Conservation (phyloP, 2,113 vertebrate species). For the Sebastes schlegelii region DNA sequence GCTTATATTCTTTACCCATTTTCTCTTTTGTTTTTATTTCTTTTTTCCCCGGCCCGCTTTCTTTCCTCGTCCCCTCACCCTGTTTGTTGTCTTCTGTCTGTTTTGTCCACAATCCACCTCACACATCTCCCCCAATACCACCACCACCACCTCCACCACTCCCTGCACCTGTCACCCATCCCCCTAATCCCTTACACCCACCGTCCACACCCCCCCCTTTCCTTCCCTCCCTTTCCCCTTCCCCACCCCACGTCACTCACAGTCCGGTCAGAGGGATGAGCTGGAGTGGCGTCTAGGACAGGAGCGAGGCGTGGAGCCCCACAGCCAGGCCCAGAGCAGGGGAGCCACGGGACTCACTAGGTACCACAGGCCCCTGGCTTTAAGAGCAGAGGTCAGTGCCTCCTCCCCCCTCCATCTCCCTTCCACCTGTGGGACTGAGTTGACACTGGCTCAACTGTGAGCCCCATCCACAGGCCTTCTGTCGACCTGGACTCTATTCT, state of each 20-base stretch:
- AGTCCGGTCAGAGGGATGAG: conserved; percentile 98
- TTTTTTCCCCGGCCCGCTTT: conserved; percentile 52
- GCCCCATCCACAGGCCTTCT: conserved; percentile 28
- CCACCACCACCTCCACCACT: conserved; percentile 83
- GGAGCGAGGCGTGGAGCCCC: conserved; percentile 89
- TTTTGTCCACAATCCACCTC: conserved; percentile 77
- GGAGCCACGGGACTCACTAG: conserved; percentile 90
- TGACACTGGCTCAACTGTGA: conserved; percentile 35
- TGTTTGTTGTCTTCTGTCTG: conserved; percentile 86
- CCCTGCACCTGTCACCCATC: conserved; percentile 74
- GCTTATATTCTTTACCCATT: conserved; percentile 72
- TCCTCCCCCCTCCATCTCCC: conserved; percentile 74
- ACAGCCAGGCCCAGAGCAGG: conserved; percentile 89
- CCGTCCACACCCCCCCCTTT: conserved; percentile 23
- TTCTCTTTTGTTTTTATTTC: conserved; percentile 81
- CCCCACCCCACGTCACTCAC: conserved; percentile 82
- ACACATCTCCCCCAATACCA: conserved; percentile 47
- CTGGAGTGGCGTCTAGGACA: conserved; percentile 92
- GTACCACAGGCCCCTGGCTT: conserved; percentile 91
- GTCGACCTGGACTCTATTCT: conserved; percentile 29
- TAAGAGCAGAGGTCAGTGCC: conserved; percentile 95
- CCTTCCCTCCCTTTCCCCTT: background rate
- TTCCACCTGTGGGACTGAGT: conserved; percentile 53
- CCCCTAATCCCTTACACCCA: conserved; percentile 65
- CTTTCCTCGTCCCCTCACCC: conserved; percentile 61